These are phyloP conservation scores for Aphidius gifuensis DNA, from an alignment of 1,140 invertebrate species.

Conservation along the genomic window DNA sequence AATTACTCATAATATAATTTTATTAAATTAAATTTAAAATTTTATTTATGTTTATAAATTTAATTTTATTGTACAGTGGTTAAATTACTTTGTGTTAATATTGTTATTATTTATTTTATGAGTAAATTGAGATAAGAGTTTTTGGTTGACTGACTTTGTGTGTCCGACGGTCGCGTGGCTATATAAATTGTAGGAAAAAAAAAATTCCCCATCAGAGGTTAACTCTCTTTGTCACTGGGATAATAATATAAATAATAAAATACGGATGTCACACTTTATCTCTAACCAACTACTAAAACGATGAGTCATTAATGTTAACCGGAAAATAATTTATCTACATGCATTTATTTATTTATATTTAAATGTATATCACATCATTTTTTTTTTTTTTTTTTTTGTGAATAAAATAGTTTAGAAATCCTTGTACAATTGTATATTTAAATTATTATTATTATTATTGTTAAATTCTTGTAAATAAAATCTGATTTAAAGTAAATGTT, in stretches of 20 bases:
- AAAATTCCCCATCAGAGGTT: neutral
- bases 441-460: too few species aligned
- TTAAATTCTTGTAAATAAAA: too few species aligned
- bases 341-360: too few species aligned
- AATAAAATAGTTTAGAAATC: too few species aligned
- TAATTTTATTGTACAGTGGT: too few species aligned
- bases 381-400: too few species aligned
- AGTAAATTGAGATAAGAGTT: constrained; percentile 10
- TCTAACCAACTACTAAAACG: neutral
- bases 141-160: constrained; percentile 12
- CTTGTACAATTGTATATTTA: too few species aligned
- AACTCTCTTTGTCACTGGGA: neutral
- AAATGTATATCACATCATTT: too few species aligned
- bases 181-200: neutral
- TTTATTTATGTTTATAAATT: neutral
- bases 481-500: too few species aligned
- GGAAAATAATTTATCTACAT: too few species aligned
- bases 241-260: neutral
- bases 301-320: too few species aligned
- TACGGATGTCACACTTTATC: constrained; percentile 13
- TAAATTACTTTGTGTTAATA: neutral
- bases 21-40: neutral
- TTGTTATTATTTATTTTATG: constrained; percentile 7
- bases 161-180: constrained; percentile 15
- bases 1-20: neutral